phyloP scores from a whole-genome alignment of 2,113 vertebrate species.

The Haliaeetus leucogaster region DNA sequence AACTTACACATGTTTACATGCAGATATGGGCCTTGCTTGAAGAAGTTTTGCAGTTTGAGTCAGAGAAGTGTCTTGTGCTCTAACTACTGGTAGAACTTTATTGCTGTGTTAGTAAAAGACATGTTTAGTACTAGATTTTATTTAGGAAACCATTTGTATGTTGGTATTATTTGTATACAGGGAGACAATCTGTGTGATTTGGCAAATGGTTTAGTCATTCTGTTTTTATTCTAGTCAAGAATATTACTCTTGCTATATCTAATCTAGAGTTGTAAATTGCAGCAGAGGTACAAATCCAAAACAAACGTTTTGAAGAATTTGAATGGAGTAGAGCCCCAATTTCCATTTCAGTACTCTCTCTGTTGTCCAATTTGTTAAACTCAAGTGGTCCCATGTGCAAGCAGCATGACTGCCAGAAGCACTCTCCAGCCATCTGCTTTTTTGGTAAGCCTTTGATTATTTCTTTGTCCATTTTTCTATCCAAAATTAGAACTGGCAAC shows the following conservation, averaged over 20 bases:
- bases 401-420: conserved; percentile 46
- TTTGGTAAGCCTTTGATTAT: conserved; percentile 54
- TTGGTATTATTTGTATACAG: conserved; percentile 40
- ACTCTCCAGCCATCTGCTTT: conserved; percentile 58
- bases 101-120: not conserved
- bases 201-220: not conserved
- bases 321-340: conserved; percentile 45
- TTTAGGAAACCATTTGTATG: not conserved
- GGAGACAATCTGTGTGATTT: not conserved
- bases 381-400: conserved; percentile 52
- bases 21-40: not conserved
- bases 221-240: conserved; percentile 40
- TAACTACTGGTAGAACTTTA: not conserved
- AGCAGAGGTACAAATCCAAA: conserved; percentile 53
- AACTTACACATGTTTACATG: not conserved
- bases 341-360: conserved; percentile 56
- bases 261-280: conserved; percentile 57
- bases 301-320: conserved; percentile 58
- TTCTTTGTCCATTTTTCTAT: conserved; percentile 44
- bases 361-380: conserved; percentile 60
- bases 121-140: not conserved
- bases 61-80: not conserved
- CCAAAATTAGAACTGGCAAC: conserved; percentile 53
- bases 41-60: not conserved
- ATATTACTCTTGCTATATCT: conserved; percentile 56